phyloP scores from a whole-genome alignment of 2,888 invertebrate genomes.

The Rhagium mordax region DNA sequence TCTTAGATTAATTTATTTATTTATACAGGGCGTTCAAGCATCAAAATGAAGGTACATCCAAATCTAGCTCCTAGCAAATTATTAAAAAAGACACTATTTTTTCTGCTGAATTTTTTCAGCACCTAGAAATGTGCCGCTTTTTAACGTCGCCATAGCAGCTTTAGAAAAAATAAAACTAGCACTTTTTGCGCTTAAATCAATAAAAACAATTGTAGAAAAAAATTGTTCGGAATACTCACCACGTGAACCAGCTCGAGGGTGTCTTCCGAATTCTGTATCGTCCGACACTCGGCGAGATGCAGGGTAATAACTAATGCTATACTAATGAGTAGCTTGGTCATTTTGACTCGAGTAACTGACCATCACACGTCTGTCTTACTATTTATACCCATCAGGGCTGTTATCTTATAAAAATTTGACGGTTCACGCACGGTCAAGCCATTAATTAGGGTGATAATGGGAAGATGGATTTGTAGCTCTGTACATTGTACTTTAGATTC shows the following conservation, averaged over 20 bases:
- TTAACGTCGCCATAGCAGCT: too few relatives aligned
- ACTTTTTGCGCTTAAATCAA: too few relatives aligned
- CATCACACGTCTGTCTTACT: background rate
- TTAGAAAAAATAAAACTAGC: too few relatives aligned
- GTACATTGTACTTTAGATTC: background rate
- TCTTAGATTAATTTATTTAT: too few relatives aligned
- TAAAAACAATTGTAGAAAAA: too few relatives aligned
- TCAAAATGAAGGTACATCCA: too few relatives aligned
- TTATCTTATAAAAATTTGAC: background rate
- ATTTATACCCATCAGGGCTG: background rate
- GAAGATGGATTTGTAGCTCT: background rate
- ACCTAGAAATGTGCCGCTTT: too few relatives aligned
- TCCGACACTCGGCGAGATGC: slow-evolving; percentile 4
- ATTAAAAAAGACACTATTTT: too few relatives aligned
- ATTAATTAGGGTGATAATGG: background rate
- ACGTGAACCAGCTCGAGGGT: slow-evolving; percentile 56
- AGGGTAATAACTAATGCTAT: background rate
- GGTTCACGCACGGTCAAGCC: background rate
- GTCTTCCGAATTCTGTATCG: slow-evolving; percentile 29
- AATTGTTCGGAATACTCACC: slow-evolving; percentile 44
- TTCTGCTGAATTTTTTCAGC: too few relatives aligned
- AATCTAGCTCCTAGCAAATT: too few relatives aligned
- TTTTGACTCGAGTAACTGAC: slow-evolving; percentile 35
- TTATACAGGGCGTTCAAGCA: too few relatives aligned
- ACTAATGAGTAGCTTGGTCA: slow-evolving; percentile 35